A percentile compares a stretch with the other conserved stretches of the same genome.
Conservation (phyloP, 2,888 invertebrate species). For the Lacanobia wlatinum region DNA sequence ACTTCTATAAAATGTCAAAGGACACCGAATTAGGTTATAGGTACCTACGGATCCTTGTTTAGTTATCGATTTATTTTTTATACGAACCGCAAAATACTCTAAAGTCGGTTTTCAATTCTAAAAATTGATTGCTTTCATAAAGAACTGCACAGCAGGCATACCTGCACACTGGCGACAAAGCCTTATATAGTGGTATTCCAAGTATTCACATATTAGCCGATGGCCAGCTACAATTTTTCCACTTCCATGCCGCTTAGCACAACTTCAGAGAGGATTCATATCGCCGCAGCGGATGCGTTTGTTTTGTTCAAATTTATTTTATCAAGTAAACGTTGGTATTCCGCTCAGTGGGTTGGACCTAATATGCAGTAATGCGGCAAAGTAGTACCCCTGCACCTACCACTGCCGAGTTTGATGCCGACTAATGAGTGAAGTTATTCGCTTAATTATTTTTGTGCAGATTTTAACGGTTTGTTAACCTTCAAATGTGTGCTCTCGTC, state of each 20-base stretch:
- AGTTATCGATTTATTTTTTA: background rate
- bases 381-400: conserved; percentile 65
- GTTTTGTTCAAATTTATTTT: conserved; percentile 90
- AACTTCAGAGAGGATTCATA: conserved; percentile 90
- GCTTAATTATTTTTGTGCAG: conserved; percentile 83
- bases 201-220: conserved; percentile 88
- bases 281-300: conserved; percentile 88
- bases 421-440: conserved; percentile 87
- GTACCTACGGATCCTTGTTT: background rate
- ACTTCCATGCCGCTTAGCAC: conserved; percentile 88
- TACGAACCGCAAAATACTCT: background rate
- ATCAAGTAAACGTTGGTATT: conserved; percentile 89
- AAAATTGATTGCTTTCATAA: conserved; percentile 29
- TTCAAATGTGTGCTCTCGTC: conserved; percentile 72
- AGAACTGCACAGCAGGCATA: conserved; percentile 11
- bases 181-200: conserved; percentile 82
- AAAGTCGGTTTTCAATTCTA: conserved; percentile 1
- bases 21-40: too few relatives aligned
- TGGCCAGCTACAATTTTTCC: conserved; percentile 85
- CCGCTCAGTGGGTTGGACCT: conserved; percentile 84
- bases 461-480: conserved; percentile 74
- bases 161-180: conserved; percentile 66
- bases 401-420: conserved; percentile 74
- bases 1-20: background rate
- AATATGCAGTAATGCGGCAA: conserved; percentile 86